These are phyloP conservation scores for Synanthedon andrenaeformis DNA, from an alignment of 2,888 invertebrate genomes.

Conservation along the genomic window DNA sequence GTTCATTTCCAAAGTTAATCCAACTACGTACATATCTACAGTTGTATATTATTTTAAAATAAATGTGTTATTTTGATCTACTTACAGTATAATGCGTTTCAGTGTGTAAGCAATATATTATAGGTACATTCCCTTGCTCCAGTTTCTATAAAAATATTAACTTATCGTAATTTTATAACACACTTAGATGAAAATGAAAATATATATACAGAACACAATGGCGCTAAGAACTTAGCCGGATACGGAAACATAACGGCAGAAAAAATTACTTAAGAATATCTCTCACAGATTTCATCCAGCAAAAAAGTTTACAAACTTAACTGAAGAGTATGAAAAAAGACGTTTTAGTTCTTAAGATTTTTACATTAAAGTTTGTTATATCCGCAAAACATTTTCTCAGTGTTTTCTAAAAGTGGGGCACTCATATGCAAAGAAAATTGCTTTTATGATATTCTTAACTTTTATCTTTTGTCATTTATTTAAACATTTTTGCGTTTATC, in stretches of 20 bases:
- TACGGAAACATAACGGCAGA: conserved; percentile 25
- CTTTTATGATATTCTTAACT: conserved; percentile 30
- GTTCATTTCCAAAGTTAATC: too few relatives aligned
- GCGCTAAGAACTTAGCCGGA: conserved; percentile 15
- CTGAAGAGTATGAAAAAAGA: background rate
- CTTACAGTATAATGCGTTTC: too few relatives aligned
- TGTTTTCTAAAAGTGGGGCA: conserved; percentile 10
- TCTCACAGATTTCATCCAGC: conserved; percentile 15
- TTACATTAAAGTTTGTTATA: too few relatives aligned
- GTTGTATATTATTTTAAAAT: too few relatives aligned
- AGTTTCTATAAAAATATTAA: background rate
- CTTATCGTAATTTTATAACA: background rate
- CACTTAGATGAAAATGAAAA: background rate
- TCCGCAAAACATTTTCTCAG: background rate
- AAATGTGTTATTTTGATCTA: too few relatives aligned
- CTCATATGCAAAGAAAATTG: conserved; percentile 24
- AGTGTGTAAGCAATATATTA: too few relatives aligned
- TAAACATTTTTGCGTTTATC: conserved; percentile 16
- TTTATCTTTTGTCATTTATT: conserved; percentile 23
- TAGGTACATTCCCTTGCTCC: too few relatives aligned
- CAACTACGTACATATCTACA: too few relatives aligned
- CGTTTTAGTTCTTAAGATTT: background rate
- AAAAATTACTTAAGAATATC: conserved; percentile 38
- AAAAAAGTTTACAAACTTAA: background rate
- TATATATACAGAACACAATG: conserved; percentile 19